These are phyloP conservation scores for Oryzias woworae DNA, from an alignment of 2,113 vertebrate genomes.

Conservation along the genomic window DNA sequence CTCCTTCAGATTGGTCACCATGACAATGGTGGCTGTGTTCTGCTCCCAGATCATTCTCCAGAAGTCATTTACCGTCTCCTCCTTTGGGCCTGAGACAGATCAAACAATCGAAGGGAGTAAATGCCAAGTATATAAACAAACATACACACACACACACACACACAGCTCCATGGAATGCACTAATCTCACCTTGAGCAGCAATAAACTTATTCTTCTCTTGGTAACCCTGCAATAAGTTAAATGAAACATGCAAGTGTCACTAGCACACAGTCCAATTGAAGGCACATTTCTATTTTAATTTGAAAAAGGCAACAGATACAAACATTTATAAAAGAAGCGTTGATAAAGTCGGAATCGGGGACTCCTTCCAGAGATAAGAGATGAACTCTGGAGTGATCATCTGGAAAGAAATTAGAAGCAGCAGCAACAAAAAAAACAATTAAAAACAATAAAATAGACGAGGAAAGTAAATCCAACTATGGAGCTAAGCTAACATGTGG, in stretches of 20 bases:
- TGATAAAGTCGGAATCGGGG: conserved; percentile 98
- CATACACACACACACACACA: background rate
- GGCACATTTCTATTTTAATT: background rate
- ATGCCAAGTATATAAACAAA: background rate
- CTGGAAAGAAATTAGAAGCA: conserved; percentile 61
- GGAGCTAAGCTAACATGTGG: no score
- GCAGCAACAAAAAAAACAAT: background rate
- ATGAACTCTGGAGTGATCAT: conserved; percentile 96
- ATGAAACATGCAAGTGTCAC: background rate
- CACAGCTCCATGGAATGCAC: background rate
- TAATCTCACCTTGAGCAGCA: conserved; percentile 90
- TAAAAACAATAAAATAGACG: background rate
- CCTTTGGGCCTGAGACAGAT: conserved; percentile 88
- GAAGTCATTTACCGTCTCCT: conserved; percentile 97
- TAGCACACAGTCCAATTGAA: background rate
- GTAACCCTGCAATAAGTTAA: conserved; percentile 84
- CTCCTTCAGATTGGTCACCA: conserved; percentile 99
- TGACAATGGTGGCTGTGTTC: conserved; percentile 97
- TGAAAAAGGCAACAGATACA: conserved; percentile 54
- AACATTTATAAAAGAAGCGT: conserved; percentile 97
- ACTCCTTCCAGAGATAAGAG: conserved; percentile 93
- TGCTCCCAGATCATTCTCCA: conserved; percentile 99
- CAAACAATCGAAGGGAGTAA: conserved; percentile 4
- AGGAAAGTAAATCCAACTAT: no score
- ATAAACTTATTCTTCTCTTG: conserved; percentile 99